Base-by-base conservation (phyloP, 2,113 vertebrate genomes). In the Falco punctatus region DNA sequence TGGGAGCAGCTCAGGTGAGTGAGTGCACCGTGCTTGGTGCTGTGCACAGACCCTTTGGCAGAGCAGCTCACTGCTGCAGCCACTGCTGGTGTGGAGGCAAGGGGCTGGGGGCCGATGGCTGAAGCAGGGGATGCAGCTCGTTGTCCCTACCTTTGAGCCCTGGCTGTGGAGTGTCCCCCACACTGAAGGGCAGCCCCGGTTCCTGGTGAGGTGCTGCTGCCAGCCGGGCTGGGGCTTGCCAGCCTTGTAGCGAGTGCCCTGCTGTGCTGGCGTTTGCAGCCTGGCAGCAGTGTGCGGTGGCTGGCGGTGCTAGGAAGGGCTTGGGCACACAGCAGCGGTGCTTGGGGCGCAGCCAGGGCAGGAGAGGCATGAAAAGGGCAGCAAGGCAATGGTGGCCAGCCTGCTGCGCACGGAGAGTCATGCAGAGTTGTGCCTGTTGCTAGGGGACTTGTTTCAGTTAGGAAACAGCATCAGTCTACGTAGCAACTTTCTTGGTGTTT, bases 391-490 rank as follows among this genome's bases (percentile, higher is more conserved):
- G 52, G 40, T 15, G 22, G 57, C 15, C 44, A 20, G 64, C 19
- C 1, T 6, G 49, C 49, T 44, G 46, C 0, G 0, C 27, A 2
- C 3, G 0, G 1, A 3, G 44, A 66, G 44, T 21, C 19, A 0
- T 42, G 54, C 7, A 6, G 44, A 26, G 49, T 67, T 9, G 10
- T 48, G 54, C 58, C 46, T 52, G 49, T 77, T 88, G 88, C 75
- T 33, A 38, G 40, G 84, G 86, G 20, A 73, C 32, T 66, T 2
- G 0, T 42, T 88, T 69, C 12, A 7, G 40, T 57, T 81, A 8
- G 30, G 77, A 35, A 62, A 32, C 35, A 32, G 35, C 51, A 14
- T 28, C 2, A 1, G 58, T 69, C 72, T 75, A 26, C 10, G 3
- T 28, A 83, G 64, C 22, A 6, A 74, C 81, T 92, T 57, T 71